phyloP scores from a whole-genome alignment of 2,113 vertebrate species.

The Festucalex cinctus region DNA sequence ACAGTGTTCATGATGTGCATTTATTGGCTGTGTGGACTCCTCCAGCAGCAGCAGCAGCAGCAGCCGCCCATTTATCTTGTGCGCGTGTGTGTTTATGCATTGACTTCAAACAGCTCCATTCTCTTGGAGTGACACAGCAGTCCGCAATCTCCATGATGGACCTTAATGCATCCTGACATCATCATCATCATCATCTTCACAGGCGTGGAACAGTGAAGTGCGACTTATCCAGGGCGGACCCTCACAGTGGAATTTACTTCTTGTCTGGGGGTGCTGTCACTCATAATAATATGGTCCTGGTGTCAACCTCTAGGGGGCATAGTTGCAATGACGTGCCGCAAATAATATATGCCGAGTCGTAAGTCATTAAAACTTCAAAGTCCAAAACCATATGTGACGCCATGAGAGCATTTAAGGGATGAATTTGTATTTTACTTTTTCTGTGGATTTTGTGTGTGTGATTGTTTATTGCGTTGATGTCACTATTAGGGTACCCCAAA shows the following conservation, averaged over 20 bases:
- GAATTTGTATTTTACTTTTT: not conserved
- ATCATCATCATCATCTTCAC: constrained; percentile 28
- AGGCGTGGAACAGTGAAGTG: constrained; percentile 15
- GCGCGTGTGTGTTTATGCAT: not conserved
- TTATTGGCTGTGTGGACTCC: not conserved
- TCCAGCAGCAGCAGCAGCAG: too few relatives aligned
- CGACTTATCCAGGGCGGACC: constrained; percentile 19
- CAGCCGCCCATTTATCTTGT: not conserved
- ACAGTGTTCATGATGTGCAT: not conserved
- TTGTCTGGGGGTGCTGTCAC: constrained; percentile 8
- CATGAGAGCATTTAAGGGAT: not conserved
- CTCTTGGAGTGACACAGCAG: constrained; percentile 29
- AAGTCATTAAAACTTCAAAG: not conserved
- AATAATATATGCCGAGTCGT: too few relatives aligned
- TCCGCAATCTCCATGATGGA: constrained; percentile 26
- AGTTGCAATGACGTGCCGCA: not conserved
- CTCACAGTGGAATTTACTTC: constrained; percentile 24
- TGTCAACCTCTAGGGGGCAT: not conserved
- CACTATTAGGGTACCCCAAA: too few relatives aligned
- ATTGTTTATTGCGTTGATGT: too few relatives aligned
- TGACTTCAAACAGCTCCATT: constrained; percentile 29
- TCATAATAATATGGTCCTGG: constrained; percentile 1
- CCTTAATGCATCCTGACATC: constrained; percentile 45
- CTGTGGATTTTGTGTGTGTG: not conserved
- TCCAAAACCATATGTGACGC: not conserved